Evolutionary conservation across 2,888 invertebrate genomes (phyloP).

Genomic region (Trichacis sp.): DNA sequence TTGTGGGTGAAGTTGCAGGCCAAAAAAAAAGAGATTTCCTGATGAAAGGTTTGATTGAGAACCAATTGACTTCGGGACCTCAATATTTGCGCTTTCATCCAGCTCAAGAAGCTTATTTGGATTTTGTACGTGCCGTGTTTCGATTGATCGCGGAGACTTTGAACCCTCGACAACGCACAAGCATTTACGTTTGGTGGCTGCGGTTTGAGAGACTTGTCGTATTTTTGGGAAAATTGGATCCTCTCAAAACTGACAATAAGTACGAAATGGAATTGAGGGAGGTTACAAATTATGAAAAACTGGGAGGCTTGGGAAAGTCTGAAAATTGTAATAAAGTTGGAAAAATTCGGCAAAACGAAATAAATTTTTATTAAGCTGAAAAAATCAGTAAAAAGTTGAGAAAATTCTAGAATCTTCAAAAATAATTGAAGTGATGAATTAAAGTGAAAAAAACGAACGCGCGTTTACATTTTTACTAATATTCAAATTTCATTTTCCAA

Average conservation of each 20-base stretch:
- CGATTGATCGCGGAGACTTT: slow-evolving; percentile 71
- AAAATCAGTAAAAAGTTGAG: no score
- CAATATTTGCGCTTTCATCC: slow-evolving; percentile 73
- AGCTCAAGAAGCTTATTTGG: slow-evolving; percentile 74
- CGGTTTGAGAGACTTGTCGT: slow-evolving; percentile 73
- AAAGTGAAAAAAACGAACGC: no score
- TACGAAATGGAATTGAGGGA: no score
- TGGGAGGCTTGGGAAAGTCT: no score
- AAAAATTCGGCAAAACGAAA: no score
- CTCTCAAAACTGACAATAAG: slow-evolving; percentile 62
- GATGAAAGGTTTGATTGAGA: slow-evolving; percentile 55
- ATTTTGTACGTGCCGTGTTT: slow-evolving; percentile 72
- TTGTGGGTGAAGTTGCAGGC: slow-evolving; percentile 52
- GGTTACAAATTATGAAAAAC: no score
- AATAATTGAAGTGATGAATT: no score
- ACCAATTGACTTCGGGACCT: slow-evolving; percentile 72
- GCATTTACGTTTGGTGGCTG: slow-evolving; percentile 76
- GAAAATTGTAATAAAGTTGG: no score
- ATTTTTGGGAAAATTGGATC: slow-evolving; percentile 68
- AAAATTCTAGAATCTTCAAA: no score
- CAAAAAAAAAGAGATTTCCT: slow-evolving; percentile 48
- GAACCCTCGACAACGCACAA: slow-evolving; percentile 68
- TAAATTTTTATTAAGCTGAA: no score
- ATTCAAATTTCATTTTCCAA: no score
- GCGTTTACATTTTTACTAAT: no score